Conservation (phyloP, 2,888 invertebrate species). For the Linnaemya tessellans region DNA sequence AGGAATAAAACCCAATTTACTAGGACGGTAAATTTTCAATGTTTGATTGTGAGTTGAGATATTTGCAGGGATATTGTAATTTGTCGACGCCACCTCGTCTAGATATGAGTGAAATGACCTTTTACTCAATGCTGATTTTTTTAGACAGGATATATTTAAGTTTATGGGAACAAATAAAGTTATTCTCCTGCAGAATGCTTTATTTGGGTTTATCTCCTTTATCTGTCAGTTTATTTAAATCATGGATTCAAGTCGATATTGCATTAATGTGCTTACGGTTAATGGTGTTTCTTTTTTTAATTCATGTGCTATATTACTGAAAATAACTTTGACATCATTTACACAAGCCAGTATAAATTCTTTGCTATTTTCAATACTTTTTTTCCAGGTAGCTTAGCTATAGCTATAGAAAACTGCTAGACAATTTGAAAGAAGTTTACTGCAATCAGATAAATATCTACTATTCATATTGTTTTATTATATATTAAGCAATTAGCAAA, state of each 20-base stretch:
- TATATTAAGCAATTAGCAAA: too few species aligned
- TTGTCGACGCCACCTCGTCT: conserved; percentile 61
- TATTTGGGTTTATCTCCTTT: background rate
- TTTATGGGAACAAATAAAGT: background rate
- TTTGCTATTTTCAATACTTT: too few species aligned
- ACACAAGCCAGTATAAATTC: too few species aligned
- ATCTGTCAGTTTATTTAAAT: conserved; percentile 1
- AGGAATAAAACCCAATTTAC: conserved; percentile 58
- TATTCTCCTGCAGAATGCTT: background rate
- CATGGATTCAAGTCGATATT: background rate
- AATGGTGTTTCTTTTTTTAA: too few species aligned
- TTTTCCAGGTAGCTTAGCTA: too few species aligned
- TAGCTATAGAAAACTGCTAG: too few species aligned
- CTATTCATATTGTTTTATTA: too few species aligned
- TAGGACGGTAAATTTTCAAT: conserved; percentile 66
- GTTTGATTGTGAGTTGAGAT: conserved; percentile 58
- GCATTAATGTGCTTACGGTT: background rate
- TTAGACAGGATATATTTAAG: conserved; percentile 25
- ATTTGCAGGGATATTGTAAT: conserved; percentile 53
- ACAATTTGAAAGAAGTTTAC: too few species aligned
- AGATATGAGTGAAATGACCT: conserved; percentile 61
- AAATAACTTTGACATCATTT: too few species aligned
- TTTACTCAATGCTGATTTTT: conserved; percentile 39
- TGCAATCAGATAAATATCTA: too few species aligned
- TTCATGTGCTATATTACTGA: too few species aligned